Percentiles rank a stretch among this genome's conserved stretches.
These are phyloP conservation scores for Biston betularia DNA, from an alignment of 2,888 invertebrate species.

Conservation along the genomic window DNA sequence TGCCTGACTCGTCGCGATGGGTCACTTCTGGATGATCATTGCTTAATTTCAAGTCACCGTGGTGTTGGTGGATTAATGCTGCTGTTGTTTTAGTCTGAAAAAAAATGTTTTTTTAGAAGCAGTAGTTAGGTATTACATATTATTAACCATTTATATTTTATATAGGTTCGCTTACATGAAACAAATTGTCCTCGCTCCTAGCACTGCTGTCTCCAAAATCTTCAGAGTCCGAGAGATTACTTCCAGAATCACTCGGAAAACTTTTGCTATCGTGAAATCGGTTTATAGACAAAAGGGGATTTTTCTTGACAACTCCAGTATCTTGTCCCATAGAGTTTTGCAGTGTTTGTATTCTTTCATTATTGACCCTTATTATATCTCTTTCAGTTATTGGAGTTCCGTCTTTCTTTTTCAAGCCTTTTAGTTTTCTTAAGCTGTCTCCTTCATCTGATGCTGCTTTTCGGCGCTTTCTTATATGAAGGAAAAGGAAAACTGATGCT, in stretches of 20 bases:
- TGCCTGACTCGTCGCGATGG: constrained; percentile 85
- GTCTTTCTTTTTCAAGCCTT: constrained; percentile 74
- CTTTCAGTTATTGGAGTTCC: constrained; percentile 75
- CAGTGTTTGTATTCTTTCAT: constrained; percentile 72
- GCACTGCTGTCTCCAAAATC: constrained; percentile 78
- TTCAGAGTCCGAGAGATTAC: constrained; percentile 89
- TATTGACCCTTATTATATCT: constrained; percentile 78
- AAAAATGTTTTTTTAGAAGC: not conserved
- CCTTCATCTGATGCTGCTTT: constrained; percentile 78
- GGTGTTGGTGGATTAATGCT: constrained; percentile 89
- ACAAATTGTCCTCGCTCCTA: constrained; percentile 68
- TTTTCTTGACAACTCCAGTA: constrained; percentile 91
- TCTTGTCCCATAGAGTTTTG: constrained; percentile 84
- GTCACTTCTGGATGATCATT: constrained; percentile 65
- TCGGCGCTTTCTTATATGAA: constrained; percentile 91
- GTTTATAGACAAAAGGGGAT: constrained; percentile 88
- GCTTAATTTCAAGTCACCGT: constrained; percentile 68
- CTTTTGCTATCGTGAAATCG: constrained; percentile 85
- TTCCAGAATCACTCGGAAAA: constrained; percentile 83
- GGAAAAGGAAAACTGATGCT: constrained; percentile 93
- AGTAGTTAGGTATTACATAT: too few species aligned
- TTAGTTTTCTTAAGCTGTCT: constrained; percentile 67
- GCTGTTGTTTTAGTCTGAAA: constrained; percentile 87
- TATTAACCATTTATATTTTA: not conserved
- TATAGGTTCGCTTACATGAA: constrained; percentile 60